Conservation (phyloP, 2,888 invertebrate genomes). For the Myopa testacea region DNA sequence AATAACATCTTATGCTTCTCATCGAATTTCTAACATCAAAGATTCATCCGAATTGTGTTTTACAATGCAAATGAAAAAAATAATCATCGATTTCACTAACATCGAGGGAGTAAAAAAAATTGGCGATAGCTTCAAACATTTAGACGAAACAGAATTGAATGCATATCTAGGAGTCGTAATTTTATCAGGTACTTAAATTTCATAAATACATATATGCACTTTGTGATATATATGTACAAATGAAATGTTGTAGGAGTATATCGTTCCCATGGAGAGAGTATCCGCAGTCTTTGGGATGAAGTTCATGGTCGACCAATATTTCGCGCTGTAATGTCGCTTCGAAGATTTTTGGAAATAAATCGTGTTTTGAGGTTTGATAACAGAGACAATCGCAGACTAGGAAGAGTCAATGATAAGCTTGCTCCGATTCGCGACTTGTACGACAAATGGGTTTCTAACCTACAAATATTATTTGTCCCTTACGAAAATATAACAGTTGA, state of each 20-base stretch:
- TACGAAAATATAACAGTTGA: constrained; percentile 30
- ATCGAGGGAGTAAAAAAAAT: neutral
- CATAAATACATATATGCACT: constrained; percentile 5
- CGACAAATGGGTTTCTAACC: constrained; percentile 14
- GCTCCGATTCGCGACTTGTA: constrained; percentile 32
- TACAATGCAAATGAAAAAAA: constrained; percentile 25
- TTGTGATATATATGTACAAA: constrained; percentile 6
- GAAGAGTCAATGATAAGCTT: constrained; percentile 26
- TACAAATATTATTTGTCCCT: constrained; percentile 20
- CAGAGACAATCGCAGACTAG: constrained; percentile 3
- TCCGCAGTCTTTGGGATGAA: constrained; percentile 20
- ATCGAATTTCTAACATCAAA: constrained; percentile 28
- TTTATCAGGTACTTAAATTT: neutral
- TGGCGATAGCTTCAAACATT: neutral
- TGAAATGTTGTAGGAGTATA: constrained; percentile 11
- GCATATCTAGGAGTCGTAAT: neutral
- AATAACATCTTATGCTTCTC: constrained; percentile 52
- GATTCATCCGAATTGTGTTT: constrained; percentile 21
- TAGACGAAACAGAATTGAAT: constrained; percentile 16
- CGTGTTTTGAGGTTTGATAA: constrained; percentile 29
- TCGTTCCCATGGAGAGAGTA: constrained; percentile 5
- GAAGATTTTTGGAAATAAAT: constrained; percentile 25
- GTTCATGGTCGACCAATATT: constrained; percentile 29
- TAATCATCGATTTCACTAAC: constrained; percentile 20
- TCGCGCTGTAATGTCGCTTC: constrained; percentile 22